These are phyloP conservation scores for Eulemur coronatus DNA, from an alignment of 2,797 vertebrate species.

Conservation along the genomic window DNA sequence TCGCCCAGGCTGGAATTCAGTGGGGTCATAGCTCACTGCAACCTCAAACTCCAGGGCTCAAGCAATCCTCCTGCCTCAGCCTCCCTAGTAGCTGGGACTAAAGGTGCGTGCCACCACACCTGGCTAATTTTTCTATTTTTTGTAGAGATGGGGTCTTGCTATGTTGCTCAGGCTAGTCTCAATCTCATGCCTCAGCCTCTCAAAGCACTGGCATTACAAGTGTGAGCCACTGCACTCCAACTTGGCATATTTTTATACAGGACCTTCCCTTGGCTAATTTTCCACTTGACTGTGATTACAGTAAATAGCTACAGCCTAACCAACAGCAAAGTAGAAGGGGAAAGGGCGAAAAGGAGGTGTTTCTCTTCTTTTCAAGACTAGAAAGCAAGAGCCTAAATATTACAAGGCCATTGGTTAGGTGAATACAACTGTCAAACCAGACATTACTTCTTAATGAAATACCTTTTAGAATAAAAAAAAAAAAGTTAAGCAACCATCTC, in stretches of 20 bases:
- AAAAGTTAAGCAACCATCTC: background rate
- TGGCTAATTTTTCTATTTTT: background rate
- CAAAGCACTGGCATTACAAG: background rate
- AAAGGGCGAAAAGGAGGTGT: background rate
- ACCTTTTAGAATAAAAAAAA: background rate
- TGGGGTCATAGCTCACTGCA: no score
- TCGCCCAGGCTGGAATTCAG: no score
- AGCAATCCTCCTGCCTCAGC: background rate
- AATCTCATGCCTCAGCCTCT: background rate
- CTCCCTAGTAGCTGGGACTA: background rate
- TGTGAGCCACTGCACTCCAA: background rate
- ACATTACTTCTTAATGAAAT: background rate
- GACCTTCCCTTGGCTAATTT: background rate
- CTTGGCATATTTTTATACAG: background rate
- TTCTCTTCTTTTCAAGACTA: background rate
- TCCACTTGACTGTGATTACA: background rate
- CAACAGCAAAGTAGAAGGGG: background rate
- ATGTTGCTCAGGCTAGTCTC: background rate
- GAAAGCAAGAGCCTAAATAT: background rate
- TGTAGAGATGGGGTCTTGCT: background rate
- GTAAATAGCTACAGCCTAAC: background rate
- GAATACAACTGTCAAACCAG: rapidly evolving
- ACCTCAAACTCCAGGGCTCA: background rate
- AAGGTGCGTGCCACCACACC: background rate
- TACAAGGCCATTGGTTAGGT: background rate